A percentile compares a stretch with the other conserved stretches of the same genome.
These are phyloP conservation scores for Antitype chi DNA, from an alignment of 2,888 invertebrate genomes.

Conservation along the genomic window DNA sequence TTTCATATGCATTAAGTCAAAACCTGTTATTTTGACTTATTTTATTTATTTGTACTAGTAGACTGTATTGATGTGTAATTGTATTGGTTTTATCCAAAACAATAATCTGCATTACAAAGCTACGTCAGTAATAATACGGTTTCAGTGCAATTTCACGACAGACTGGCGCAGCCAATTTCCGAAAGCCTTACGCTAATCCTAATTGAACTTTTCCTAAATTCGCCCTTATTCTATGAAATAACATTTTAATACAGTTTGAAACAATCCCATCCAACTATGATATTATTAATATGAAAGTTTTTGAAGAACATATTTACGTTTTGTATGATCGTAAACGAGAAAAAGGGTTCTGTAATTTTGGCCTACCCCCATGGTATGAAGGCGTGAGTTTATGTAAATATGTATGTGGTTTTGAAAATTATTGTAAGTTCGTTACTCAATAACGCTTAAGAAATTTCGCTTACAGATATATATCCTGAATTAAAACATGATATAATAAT, in stretches of 20 bases:
- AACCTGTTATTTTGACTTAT: no score
- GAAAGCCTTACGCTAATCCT: conserved; percentile 34
- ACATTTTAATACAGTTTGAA: background rate
- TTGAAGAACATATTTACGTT: background rate
- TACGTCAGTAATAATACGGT: background rate
- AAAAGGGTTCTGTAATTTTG: no score
- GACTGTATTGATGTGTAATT: no score
- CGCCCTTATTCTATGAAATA: background rate
- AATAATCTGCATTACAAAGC: conserved; percentile 1
- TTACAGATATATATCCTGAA: no score
- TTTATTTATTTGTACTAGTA: no score
- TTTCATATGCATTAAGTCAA: no score
- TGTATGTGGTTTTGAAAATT: no score
- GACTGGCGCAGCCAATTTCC: conserved; percentile 30
- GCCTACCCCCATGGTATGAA: no score
- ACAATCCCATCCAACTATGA: background rate
- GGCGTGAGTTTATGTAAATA: no score
- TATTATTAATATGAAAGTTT: background rate
- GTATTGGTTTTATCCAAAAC: background rate
- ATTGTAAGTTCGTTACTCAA: no score
- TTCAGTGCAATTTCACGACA: conserved; percentile 29
- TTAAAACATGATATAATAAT: background rate
- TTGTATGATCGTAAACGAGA: background rate
- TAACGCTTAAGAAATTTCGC: no score
- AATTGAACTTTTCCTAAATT: conserved; percentile 35